Evolutionary conservation across 1,140 invertebrate species (phyloP).

Genomic region (Physella acuta): DNA sequence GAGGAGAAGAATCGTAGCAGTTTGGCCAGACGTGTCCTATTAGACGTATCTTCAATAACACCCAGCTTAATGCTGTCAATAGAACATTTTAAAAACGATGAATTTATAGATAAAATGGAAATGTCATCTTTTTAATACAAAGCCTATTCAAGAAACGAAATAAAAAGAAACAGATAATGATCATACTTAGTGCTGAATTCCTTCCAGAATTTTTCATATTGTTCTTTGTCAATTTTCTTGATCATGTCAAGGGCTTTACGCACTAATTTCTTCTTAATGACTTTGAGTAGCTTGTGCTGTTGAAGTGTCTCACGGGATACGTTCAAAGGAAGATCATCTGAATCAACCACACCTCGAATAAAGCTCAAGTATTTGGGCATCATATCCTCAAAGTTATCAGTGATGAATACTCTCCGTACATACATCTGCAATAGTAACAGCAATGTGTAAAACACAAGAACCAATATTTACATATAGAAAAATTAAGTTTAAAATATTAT

Average conservation of each 20-base stretch:
- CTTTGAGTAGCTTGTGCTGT: conserved; percentile 98
- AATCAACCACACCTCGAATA: conserved; percentile 94
- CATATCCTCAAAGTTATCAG: conserved; percentile 99
- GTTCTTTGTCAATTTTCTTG: conserved; percentile 90
- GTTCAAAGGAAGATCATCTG: conserved; percentile 98
- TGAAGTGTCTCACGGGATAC: conserved; percentile 94
- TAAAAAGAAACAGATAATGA: not conserved
- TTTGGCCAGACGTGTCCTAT: conserved; percentile 92
- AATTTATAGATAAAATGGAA: too few relatives aligned
- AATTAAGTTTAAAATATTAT: too few relatives aligned
- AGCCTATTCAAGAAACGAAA: not conserved
- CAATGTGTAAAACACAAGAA: too few relatives aligned
- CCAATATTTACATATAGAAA: not conserved
- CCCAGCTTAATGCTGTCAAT: conserved; percentile 84
- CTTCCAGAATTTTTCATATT: conserved; percentile 96
- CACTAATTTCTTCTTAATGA: conserved; percentile 98
- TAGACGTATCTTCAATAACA: conserved; percentile 95
- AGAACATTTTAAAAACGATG: conserved; percentile 16
- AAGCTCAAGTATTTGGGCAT: conserved; percentile 98
- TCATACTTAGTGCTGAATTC: conserved; percentile 96
- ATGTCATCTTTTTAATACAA: not conserved
- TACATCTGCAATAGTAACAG: conserved; percentile 79
- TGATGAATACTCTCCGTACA: conserved; percentile 97
- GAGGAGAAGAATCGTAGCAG: conserved; percentile 90
- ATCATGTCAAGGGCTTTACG: conserved; percentile 97